Evolutionary conservation across 2,113 vertebrate species (phyloP).

Genomic region (Gallinago jamesoni): DNA sequence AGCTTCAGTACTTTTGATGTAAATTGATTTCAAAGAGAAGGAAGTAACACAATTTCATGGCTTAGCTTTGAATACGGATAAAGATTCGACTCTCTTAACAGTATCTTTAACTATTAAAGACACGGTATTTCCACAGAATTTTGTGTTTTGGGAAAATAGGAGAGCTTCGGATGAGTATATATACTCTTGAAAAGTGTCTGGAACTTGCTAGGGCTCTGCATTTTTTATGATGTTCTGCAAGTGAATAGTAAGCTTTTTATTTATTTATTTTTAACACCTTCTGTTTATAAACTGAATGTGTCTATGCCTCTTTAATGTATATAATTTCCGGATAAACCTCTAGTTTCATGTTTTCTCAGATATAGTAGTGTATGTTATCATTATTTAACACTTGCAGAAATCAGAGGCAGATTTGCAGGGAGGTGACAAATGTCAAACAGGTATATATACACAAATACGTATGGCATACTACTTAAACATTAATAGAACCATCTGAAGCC

Average conservation of each 20-base stretch:
- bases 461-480: not conserved
- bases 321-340: not conserved
- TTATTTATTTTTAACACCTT: not conserved
- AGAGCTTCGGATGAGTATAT: not conserved
- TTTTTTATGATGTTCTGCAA: not conserved
- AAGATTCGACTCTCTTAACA: conserved; percentile 60
- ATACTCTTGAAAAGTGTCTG: not conserved
- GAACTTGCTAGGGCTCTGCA: not conserved
- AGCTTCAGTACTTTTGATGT: not conserved
- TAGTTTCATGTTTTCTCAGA: not conserved
- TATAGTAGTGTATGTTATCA: not conserved
- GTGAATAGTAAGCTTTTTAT: not conserved
- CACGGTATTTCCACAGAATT: conserved; percentile 28
- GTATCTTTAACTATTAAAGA: conserved; percentile 56
- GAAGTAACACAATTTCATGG: conserved; percentile 68
- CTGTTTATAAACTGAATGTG: not conserved
- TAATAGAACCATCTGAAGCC: not conserved
- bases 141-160: not conserved
- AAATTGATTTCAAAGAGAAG: conserved; percentile 58
- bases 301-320: not conserved
- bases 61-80: conserved; percentile 65
- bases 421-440: not conserved
- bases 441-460: not conserved
- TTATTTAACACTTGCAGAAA: not conserved
- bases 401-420: not conserved